Evolutionary conservation across 2,113 vertebrate genomes (phyloP), one percentile per base, ranked within the genome.

Genomic region (Glaucomys volans): DNA sequence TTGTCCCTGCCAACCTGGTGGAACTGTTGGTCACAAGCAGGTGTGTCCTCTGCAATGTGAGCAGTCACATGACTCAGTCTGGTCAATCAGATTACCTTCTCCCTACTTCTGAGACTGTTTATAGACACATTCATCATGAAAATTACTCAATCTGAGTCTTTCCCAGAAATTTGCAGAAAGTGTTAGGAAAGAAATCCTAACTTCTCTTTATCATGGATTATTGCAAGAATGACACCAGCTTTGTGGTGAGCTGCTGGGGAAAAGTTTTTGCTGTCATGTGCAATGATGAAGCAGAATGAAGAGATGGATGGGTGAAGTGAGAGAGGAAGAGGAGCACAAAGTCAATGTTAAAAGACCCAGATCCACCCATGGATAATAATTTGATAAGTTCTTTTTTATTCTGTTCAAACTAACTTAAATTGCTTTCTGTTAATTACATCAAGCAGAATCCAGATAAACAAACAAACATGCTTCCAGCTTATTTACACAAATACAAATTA

Each of bases 371-470:
- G 20, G 50, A 24, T 62, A 35, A 87, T 71, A 95, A 57, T 83
- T 24, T 69, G 24, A 66, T 81, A 90, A 35, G 17, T 94, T 94
- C 7, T 79, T n/a, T 79, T 84, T 92, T 69, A 81, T 94, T 67
- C 9, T 72, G 4, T 81, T 93, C 42, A 93, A 94, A 35, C 17
- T 81, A 62, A 90, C 92, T 87, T 81, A n/a, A 84, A 79, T 44
- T 92, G 1, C 6, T 93, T 85, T 97, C 67, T 82, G 1, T 76
- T 88, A 72, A 52, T 57, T 86, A 71, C 20, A 72, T 84, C 6
- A 76, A 77, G 88, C 87, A 75, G 37, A 72, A 6, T 76, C 7
- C 35, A 84, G n/a, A 35, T 76, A 80, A 86, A 37, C 67, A 80
- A 86, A 64, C 9, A 93, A 87, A 83, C 16, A 54, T 80, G n/a